A percentile compares a stretch with the other conserved stretches of the same genome.
phyloP scores from a whole-genome alignment of 2,113 vertebrate genomes.

The Eulemur rufifrons region DNA sequence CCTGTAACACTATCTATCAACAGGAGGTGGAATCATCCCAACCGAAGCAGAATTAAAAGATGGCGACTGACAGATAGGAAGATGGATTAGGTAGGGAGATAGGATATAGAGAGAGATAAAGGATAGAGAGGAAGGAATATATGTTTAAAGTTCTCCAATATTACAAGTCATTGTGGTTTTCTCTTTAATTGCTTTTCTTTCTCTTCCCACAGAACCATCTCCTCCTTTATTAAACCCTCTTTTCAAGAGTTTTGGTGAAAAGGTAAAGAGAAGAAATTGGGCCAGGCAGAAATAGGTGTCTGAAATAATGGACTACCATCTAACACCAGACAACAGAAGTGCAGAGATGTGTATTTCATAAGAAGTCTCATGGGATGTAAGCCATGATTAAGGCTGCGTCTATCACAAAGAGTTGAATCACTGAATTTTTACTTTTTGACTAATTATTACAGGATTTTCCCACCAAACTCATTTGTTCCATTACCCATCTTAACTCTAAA shows the following conservation, averaged over 20 bases:
- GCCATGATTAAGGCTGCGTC: background rate
- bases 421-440: background rate
- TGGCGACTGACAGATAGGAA: background rate
- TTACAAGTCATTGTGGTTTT: background rate
- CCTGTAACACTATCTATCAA: constrained; percentile 45
- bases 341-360: background rate
- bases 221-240: background rate
- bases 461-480: background rate
- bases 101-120: background rate
- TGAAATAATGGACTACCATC: background rate
- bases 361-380: background rate
- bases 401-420: background rate
- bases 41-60: constrained; percentile 47
- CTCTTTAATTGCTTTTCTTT: background rate
- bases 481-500: background rate
- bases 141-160: background rate
- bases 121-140: background rate
- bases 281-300: background rate
- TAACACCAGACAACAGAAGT: background rate
- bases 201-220: background rate
- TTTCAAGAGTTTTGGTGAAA: background rate
- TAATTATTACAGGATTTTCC: background rate
- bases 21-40: constrained; percentile 41
- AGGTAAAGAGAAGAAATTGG: background rate
- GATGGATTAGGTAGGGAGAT: background rate